phyloP scores from a whole-genome alignment of 1,140 invertebrate genomes.

The Hesperophylax magnus region DNA sequence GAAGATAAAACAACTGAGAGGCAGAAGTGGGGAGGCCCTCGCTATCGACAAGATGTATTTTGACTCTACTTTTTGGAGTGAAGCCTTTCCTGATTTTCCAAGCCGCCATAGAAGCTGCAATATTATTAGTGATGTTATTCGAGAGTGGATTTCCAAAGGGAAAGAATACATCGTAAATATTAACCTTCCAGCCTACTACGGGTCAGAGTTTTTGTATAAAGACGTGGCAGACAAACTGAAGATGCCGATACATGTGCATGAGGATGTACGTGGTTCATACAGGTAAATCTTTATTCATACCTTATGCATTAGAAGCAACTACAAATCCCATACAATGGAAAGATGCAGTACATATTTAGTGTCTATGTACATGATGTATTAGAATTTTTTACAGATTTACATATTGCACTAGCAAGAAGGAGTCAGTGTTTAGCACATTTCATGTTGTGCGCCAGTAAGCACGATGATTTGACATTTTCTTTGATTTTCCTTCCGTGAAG shows the following conservation, averaged over 20 bases:
- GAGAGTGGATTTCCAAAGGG: conserved; percentile 70
- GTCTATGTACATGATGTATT: too few relatives aligned
- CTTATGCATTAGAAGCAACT: too few relatives aligned
- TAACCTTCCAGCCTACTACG: conserved; percentile 70
- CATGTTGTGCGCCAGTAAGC: too few relatives aligned
- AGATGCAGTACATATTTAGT: too few relatives aligned
- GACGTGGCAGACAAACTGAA: conserved; percentile 70
- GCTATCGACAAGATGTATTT: conserved; percentile 76
- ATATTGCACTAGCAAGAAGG: too few relatives aligned
- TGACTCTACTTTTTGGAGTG: conserved; percentile 79
- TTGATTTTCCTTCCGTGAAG: too few relatives aligned
- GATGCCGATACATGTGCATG: conserved; percentile 71
- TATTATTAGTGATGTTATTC: conserved; percentile 67
- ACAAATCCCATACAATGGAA: too few relatives aligned
- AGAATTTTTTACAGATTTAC: too few relatives aligned
- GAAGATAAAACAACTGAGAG: conserved; percentile 72
- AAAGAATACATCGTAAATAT: conserved; percentile 69
- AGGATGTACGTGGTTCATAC: conserved; percentile 62
- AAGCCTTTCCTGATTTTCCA: conserved; percentile 71
- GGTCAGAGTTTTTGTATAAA: conserved; percentile 75
- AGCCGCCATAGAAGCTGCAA: conserved; percentile 71
- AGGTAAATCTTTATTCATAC: too few relatives aligned
- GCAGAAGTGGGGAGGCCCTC: conserved; percentile 67
- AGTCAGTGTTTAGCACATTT: too few relatives aligned
- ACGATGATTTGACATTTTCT: too few relatives aligned